phyloP scores from a whole-genome alignment of 2,888 invertebrate genomes.

The Linyphia triangularis region DNA sequence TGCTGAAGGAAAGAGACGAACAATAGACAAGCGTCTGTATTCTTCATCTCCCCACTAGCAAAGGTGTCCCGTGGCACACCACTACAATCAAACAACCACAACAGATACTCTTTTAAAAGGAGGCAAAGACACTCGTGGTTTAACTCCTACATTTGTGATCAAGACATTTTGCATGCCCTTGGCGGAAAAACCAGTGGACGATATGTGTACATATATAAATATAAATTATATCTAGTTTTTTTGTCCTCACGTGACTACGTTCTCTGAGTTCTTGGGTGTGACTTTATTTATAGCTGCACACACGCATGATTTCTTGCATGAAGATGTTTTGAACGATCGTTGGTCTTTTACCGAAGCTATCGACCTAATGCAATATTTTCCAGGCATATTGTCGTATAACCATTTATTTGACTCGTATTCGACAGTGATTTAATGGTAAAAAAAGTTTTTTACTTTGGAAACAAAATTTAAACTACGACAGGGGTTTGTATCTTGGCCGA shows the following conservation, averaged over 20 bases:
- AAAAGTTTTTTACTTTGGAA: too few species aligned
- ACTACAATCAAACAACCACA: constrained; percentile 60
- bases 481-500: too few species aligned
- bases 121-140: constrained; percentile 2
- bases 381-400: too few species aligned
- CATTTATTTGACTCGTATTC: too few species aligned
- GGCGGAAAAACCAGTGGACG: constrained; percentile 14
- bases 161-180: constrained; percentile 67
- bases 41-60: constrained; percentile 37
- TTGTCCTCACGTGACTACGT: constrained; percentile 56
- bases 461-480: too few species aligned
- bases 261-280: constrained; percentile 41
- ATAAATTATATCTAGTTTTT: constrained; percentile 67
- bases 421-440: too few species aligned
- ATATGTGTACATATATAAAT: constrained; percentile 55
- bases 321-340: constrained; percentile 44
- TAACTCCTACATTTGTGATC: constrained; percentile 65
- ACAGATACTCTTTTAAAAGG: constrained; percentile 25
- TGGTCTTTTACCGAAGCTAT: too few species aligned
- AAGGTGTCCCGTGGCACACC: constrained; percentile 45
- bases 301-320: constrained; percentile 58
- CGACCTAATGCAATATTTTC: too few species aligned
- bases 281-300: constrained; percentile 23
- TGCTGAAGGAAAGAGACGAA: constrained; percentile 46
- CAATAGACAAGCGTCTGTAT: constrained; percentile 39